Evolutionary conservation across 1,140 invertebrate genomes (phyloP).

Genomic region (Macrobrachium rosenbergii): DNA sequence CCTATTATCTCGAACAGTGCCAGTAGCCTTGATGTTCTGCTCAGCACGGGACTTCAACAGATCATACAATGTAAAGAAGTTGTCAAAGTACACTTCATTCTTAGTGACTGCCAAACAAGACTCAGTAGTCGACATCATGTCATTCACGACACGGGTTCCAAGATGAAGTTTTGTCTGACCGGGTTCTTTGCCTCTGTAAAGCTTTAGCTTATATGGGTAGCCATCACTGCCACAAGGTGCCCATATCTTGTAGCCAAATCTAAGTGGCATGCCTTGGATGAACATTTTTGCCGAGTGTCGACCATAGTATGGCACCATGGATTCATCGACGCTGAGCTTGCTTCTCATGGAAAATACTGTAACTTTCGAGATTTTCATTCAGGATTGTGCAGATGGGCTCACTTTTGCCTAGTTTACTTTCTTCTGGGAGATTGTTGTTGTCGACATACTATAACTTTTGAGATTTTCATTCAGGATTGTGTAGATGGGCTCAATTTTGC

Average conservation of each 20-base stretch:
- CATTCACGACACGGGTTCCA: background rate
- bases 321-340: background rate
- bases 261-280: background rate
- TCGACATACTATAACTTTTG: no score
- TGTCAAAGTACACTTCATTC: background rate
- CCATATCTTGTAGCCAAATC: background rate
- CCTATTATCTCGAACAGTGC: no score
- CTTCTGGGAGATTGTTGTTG: no score
- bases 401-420: no score
- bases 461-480: no score
- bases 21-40: background rate
- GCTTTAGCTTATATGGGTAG: background rate
- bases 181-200: background rate
- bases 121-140: background rate
- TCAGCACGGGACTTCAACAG: background rate
- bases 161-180: background rate
- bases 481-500: no score
- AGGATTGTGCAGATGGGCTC: background rate
- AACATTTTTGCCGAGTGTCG: constrained; percentile 1
- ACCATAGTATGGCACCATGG: background rate
- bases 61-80: background rate
- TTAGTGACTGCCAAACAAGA: background rate
- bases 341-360: background rate
- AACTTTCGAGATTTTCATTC: background rate
- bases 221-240: background rate